phyloP scores from a whole-genome alignment of 2,888 invertebrate species.

The Dendrolimus pini region DNA sequence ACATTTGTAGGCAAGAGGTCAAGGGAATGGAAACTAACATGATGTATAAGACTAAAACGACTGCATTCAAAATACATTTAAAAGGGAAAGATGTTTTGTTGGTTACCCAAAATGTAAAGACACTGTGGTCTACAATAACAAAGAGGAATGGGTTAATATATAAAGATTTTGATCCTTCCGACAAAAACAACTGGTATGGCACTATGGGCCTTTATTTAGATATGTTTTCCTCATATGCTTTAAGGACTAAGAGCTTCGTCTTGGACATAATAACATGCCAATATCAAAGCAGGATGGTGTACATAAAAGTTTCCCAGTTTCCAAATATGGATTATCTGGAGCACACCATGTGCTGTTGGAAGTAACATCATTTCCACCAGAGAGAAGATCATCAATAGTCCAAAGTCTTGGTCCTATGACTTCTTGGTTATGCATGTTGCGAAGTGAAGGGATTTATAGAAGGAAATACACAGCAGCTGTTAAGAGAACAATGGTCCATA shows the following conservation, averaged over 20 bases:
- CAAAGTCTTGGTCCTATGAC: slow-evolving; percentile 19
- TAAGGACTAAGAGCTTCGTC: slow-evolving; percentile 11
- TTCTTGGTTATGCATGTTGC: slow-evolving; percentile 13
- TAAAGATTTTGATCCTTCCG: slow-evolving; percentile 4
- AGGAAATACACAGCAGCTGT: slow-evolving; percentile 14
- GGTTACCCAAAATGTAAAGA: neutral
- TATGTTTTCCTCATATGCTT: slow-evolving; percentile 8
- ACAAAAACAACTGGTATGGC: slow-evolving; percentile 12
- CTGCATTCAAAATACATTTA: slow-evolving; percentile 5
- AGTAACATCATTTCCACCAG: slow-evolving; percentile 17
- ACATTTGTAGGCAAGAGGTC: slow-evolving; percentile 5
- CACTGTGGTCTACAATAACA: neutral
- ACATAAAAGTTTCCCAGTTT: slow-evolving; percentile 17
- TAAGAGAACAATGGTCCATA: slow-evolving; percentile 15
- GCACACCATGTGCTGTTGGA: slow-evolving; percentile 20
- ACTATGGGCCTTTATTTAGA: slow-evolving; percentile 11
- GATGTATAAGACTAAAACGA: slow-evolving; percentile 6
- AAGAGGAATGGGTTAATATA: slow-evolving; percentile 3
- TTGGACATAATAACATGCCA: slow-evolving; percentile 17
- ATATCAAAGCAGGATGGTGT: slow-evolving; percentile 12
- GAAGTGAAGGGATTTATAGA: slow-evolving; percentile 12
- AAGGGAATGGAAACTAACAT: slow-evolving; percentile 7
- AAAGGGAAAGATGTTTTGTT: slow-evolving; percentile 3
- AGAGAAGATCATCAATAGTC: slow-evolving; percentile 14
- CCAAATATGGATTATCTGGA: slow-evolving; percentile 20